Evolutionary conservation across 2,888 invertebrate species (phyloP).

Genomic region (Yponomeuta sedellus): DNA sequence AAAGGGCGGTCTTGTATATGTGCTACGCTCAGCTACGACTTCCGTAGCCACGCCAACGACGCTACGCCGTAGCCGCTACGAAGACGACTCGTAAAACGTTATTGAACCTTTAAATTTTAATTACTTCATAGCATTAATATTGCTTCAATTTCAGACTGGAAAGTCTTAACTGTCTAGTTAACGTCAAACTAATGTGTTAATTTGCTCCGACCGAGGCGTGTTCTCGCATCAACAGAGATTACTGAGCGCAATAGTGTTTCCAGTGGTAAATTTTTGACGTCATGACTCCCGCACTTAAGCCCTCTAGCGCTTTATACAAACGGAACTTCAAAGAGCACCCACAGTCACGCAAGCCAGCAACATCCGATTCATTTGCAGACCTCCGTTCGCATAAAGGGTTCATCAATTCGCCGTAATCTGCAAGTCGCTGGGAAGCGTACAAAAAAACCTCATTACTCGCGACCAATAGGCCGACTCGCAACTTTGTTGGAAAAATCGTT

Average conservation of each 20-base stretch:
- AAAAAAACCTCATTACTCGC: slow-evolving; percentile 12
- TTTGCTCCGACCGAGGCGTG: slow-evolving; percentile 2
- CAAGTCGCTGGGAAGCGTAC: neutral
- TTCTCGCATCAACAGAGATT: neutral
- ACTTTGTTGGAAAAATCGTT: slow-evolving; percentile 8
- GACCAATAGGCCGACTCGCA: neutral
- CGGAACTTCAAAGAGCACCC: neutral
- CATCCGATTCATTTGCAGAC: neutral
- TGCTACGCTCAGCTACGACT: neutral
- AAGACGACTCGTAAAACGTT: neutral
- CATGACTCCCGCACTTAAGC: neutral
- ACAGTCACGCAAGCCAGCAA: neutral
- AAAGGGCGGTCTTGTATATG: neutral
- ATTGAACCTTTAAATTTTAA: neutral
- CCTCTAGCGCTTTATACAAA: neutral
- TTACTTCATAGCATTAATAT: neutral
- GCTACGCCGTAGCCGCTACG: slow-evolving; percentile 2
- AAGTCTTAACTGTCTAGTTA: neutral
- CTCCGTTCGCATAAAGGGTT: slow-evolving; percentile 25
- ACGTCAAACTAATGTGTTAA: slow-evolving; percentile 1
- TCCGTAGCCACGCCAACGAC: neutral
- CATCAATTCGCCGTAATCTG: slow-evolving; percentile 12
- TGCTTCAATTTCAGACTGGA: neutral
- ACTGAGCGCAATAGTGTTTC: neutral
- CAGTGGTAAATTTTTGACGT: neutral